A percentile compares a stretch with the other conserved stretches of the same genome.
phyloP scores from a whole-genome alignment of 2,888 invertebrate genomes.

The Itoplectis maculator region DNA sequence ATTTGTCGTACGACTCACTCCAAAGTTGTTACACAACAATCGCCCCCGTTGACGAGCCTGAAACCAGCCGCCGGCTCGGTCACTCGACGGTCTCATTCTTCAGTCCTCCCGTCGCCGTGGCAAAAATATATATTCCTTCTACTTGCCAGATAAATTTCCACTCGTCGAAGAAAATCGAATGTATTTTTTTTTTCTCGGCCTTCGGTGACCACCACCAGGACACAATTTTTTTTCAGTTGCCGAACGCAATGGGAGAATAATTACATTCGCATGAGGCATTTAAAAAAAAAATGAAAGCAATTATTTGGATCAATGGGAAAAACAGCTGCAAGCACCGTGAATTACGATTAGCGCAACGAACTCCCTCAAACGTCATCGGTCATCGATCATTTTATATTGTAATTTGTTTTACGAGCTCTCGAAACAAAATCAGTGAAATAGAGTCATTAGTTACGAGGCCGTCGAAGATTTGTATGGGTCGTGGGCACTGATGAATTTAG shows the following conservation, averaged over 20 bases:
- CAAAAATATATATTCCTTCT: conserved; percentile 21
- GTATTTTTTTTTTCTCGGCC: conserved; percentile 39
- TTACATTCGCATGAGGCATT: conserved; percentile 34
- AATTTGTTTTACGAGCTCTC: conserved; percentile 30
- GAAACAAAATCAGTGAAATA: conserved; percentile 66
- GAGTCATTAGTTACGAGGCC: conserved; percentile 68
- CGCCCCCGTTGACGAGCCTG: conserved; percentile 68
- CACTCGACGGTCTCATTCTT: conserved; percentile 53
- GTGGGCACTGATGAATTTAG: conserved; percentile 72
- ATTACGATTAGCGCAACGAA: conserved; percentile 65
- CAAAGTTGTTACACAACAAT: conserved; percentile 82
- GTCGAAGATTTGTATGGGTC: conserved; percentile 64
- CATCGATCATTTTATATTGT: conserved; percentile 70
- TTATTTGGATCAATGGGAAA: conserved; percentile 19
- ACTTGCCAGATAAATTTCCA: conserved; percentile 46
- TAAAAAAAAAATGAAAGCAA: conserved; percentile 11
- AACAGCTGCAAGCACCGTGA: conserved; percentile 47
- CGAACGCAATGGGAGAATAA: conserved; percentile 15
- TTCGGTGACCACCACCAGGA: conserved; percentile 41
- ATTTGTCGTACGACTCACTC: conserved; percentile 84
- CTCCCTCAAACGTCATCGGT: conserved; percentile 68
- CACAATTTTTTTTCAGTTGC: conserved; percentile 39
- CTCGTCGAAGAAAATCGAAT: conserved; percentile 23
- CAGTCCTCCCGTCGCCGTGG: conserved; percentile 27
- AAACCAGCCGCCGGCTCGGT: conserved; percentile 46